phyloP scores from a whole-genome alignment of 2,797 vertebrate species.

The Dromococcyx pavoninus region DNA sequence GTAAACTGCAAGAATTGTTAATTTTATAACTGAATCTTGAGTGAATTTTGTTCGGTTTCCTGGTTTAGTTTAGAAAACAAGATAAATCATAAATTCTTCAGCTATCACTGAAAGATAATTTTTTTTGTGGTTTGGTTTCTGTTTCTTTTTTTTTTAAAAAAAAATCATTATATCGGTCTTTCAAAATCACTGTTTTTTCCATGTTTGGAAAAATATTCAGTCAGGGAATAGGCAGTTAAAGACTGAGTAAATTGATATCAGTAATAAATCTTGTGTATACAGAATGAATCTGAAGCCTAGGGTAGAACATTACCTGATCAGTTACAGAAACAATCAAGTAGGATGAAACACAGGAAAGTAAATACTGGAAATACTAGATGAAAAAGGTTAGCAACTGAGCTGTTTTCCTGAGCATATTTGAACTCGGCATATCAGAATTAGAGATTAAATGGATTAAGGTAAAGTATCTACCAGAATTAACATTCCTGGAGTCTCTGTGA shows the following conservation, averaged over 20 bases:
- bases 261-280: not conserved
- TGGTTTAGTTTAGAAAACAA: not conserved
- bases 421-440: not conserved
- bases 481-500: not conserved
- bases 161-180: not conserved
- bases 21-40: not conserved
- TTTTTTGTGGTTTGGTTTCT: not conserved
- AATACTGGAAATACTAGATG: not conserved
- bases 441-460: not conserved
- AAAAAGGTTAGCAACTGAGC: not conserved
- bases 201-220: not conserved
- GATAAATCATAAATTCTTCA: not conserved
- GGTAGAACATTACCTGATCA: not conserved
- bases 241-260: not conserved
- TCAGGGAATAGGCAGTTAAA: not conserved
- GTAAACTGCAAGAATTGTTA: not conserved
- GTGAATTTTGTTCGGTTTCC: not conserved
- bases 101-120: not conserved
- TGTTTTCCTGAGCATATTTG: not conserved
- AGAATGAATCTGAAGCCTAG: not conserved
- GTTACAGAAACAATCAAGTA: not conserved
- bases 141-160: not conserved
- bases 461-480: not conserved
- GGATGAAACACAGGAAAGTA: not conserved
- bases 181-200: not conserved